phyloP scores from a whole-genome alignment of 2,113 vertebrate genomes.

The Tautogolabrus adspersus region DNA sequence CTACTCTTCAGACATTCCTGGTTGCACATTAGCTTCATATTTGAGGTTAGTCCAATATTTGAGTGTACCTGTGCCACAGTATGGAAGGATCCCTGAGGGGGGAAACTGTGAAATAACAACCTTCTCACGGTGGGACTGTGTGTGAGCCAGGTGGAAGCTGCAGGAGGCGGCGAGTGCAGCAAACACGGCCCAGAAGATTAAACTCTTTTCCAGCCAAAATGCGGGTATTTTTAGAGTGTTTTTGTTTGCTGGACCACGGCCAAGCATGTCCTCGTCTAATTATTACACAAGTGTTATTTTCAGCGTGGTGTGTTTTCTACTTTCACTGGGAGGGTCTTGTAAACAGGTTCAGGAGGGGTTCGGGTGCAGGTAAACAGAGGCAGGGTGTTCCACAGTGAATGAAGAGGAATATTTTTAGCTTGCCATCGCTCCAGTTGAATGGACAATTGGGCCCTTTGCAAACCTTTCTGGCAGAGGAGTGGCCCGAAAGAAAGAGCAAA shows the following conservation, averaged over 20 bases:
- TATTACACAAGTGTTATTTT: constrained; percentile 82
- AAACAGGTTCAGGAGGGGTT: constrained; percentile 81
- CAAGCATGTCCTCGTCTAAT: constrained; percentile 72
- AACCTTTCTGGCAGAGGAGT: constrained; percentile 76
- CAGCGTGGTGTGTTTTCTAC: constrained; percentile 67
- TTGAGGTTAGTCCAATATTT: constrained; percentile 66
- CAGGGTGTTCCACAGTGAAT: constrained; percentile 73
- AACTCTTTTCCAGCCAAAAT: constrained; percentile 57
- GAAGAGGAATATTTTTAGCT: constrained; percentile 82
- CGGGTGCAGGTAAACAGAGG: constrained; percentile 80
- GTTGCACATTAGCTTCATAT: constrained; percentile 44
- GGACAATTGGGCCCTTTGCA: constrained; percentile 81
- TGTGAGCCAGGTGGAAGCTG: constrained; percentile 54
- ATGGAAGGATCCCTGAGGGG: constrained; percentile 35
- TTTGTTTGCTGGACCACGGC: constrained; percentile 77
- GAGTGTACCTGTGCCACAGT: constrained; percentile 52
- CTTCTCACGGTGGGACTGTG: constrained; percentile 40
- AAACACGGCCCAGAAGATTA: constrained; percentile 6
- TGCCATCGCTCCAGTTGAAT: constrained; percentile 72
- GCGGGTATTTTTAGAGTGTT: constrained; percentile 81
- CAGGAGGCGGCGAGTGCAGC: constrained; percentile 19
- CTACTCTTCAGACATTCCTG: constrained; percentile 32
- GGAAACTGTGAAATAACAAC: constrained; percentile 68
- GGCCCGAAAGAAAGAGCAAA: constrained; percentile 57
- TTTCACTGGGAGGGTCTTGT: constrained; percentile 61